Evolutionary conservation across 2,113 vertebrate genomes (phyloP).

Genomic region (Fukomys damarensis): DNA sequence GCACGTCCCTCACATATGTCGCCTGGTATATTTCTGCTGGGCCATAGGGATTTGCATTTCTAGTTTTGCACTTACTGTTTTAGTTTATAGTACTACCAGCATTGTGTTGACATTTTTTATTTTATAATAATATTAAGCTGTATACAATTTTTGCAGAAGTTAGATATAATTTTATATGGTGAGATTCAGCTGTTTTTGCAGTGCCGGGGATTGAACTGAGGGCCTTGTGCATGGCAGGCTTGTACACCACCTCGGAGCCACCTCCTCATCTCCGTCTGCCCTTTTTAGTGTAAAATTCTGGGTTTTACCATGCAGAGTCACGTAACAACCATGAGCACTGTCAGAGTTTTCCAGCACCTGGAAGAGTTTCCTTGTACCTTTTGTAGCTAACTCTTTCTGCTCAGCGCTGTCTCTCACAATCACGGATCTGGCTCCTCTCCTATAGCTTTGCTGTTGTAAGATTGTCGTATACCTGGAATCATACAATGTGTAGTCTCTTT

Average conservation of each 20-base stretch:
- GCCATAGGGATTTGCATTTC: background rate
- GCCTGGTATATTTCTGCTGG: background rate
- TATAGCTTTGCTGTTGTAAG: background rate
- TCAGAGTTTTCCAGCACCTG: background rate
- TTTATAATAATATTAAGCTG: background rate
- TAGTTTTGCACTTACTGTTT: background rate
- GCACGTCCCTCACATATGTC: background rate
- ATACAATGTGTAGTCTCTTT: background rate
- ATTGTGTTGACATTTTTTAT: background rate
- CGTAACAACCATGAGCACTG: background rate
- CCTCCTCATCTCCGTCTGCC: too few species aligned
- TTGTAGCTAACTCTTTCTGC: background rate
- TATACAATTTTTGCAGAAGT: background rate
- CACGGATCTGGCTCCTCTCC: background rate
- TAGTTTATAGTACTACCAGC: background rate
- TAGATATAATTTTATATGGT: background rate
- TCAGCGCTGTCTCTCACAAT: background rate
- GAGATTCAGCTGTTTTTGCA: background rate
- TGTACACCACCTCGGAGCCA: background rate
- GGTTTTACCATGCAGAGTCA: background rate
- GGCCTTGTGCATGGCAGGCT: background rate
- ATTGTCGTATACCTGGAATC: background rate
- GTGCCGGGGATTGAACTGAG: background rate
- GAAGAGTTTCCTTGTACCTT: background rate
- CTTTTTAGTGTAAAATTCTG: slow-evolving; percentile 12